Percentiles rank a stretch among this genome's conserved stretches.
These are phyloP conservation scores for Lordiphosa collinella DNA, from an alignment of 1,140 invertebrate species.

Conservation along the genomic window DNA sequence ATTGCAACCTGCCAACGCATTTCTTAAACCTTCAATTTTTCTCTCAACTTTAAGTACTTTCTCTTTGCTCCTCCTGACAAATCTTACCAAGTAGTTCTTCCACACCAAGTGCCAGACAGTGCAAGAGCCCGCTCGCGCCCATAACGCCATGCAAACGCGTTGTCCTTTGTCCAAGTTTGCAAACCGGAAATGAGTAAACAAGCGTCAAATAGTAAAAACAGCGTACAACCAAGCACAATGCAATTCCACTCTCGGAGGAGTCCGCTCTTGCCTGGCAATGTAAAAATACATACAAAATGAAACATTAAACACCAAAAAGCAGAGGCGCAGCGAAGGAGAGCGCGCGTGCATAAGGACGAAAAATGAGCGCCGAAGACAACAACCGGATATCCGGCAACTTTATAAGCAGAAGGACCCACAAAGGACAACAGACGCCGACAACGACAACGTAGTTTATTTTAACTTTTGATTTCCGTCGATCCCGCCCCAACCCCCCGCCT, in stretches of 20 bases:
- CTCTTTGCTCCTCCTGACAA: too few relatives aligned
- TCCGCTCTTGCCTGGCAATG: slow-evolving; percentile 25
- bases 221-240: slow-evolving; percentile 35
- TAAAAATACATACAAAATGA: slow-evolving; percentile 58
- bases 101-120: slow-evolving; percentile 14
- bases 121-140: slow-evolving; percentile 4
- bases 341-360: slow-evolving; percentile 45
- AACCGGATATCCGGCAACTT: slow-evolving; percentile 77
- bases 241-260: slow-evolving; percentile 26
- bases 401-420: slow-evolving; percentile 59
- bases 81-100: slow-evolving; percentile 21
- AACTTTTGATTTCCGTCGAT: slow-evolving; percentile 72
- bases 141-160: slow-evolving; percentile 31
- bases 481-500: neutral
- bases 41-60: too few relatives aligned
- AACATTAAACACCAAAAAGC: slow-evolving; percentile 70
- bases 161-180: slow-evolving; percentile 40
- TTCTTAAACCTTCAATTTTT: too few relatives aligned
- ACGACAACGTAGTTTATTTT: slow-evolving; percentile 68
- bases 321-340: slow-evolving; percentile 4
- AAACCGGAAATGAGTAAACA: slow-evolving; percentile 75
- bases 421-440: slow-evolving; percentile 45
- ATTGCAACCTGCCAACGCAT: too few relatives aligned
- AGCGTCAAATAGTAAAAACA: slow-evolving; percentile 76
- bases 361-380: slow-evolving; percentile 74